phyloP scores from a whole-genome alignment of 2,797 vertebrate species.

The Sparidentex hasta region DNA sequence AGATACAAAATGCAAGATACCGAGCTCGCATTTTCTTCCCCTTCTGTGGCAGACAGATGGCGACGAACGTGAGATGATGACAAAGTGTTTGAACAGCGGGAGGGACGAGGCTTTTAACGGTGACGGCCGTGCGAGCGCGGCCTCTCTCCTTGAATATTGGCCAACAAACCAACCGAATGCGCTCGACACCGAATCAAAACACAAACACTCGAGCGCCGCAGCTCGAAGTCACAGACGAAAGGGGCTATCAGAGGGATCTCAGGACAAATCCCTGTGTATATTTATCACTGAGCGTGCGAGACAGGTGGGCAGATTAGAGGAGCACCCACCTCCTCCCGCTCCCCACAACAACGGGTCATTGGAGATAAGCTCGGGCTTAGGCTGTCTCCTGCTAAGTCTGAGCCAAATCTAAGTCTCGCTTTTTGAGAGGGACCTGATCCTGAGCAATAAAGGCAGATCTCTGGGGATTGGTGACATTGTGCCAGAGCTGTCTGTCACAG shows the following conservation, averaged over 20 bases:
- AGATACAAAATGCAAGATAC: constrained; percentile 33
- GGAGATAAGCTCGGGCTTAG: constrained; percentile 72
- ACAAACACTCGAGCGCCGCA: constrained; percentile 2
- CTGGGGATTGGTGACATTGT: constrained; percentile 34
- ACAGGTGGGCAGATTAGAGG: constrained; percentile 77
- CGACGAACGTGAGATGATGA: constrained; percentile 51
- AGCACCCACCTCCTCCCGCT: constrained; percentile 55
- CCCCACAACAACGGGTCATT: constrained; percentile 56
- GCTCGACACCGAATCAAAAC: constrained; percentile 24
- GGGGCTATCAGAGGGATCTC: constrained; percentile 34
- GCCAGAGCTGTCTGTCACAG: constrained; percentile 32
- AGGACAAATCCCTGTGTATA: constrained; percentile 64
- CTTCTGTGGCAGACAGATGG: constrained; percentile 54
- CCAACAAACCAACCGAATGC: constrained; percentile 24
- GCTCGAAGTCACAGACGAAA: constrained; percentile 19
- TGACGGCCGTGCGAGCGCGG: constrained; percentile 2
- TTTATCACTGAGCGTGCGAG: constrained; percentile 57
- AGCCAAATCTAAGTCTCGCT: constrained; percentile 69
- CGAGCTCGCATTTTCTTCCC: constrained; percentile 28
- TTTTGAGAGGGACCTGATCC: constrained; percentile 52
- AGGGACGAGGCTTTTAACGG: constrained; percentile 30
- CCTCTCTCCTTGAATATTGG: not conserved
- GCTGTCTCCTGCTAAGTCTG: constrained; percentile 57
- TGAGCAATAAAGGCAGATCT: constrained; percentile 50
- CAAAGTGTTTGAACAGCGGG: constrained; percentile 55